Evolutionary conservation across 1,140 invertebrate species (phyloP), one percentile per base, ranked within the genome.

Genomic region (Diprion similis): DNA sequence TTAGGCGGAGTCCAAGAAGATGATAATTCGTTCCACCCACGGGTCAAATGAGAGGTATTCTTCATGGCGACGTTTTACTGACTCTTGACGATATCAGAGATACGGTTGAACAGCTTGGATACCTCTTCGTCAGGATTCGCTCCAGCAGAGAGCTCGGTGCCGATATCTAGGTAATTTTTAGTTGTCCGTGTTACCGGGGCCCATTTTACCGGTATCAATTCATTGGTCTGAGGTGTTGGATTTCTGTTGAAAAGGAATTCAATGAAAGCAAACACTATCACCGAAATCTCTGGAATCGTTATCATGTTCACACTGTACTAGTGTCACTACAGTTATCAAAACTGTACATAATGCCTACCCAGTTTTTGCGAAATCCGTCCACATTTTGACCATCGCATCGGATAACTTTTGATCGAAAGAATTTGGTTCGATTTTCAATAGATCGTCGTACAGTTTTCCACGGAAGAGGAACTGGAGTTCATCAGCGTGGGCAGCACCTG

Each of bases 361-460:
- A 64, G 77, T 78, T 80, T 85, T 88, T 10, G 86, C 85, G 81
- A 89, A 89, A 75, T 87, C 82, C 4, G 86, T 87, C 87, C 87
- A 88, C 74, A 88, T 80, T 73, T 78, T 79, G 3, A 81, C 80
- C 71, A 89, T 77, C 45, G 78, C 77, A 69, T 82, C 59, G 75
- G 75, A 81, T 3, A 80, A 70, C 9, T 77, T 46, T n/a, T 71
- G 69, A 74, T 84, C 82, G 17, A 76, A 80, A 0, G 82, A 70
- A 48, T 76, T 77, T 67, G 75, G 19, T 24, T 78, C 66, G 2
- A 76, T 10, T 59, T 71, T 65, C 13, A 10, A 15, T 18, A 51
- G n/a, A 15, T 45, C 19, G 10, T 47, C 67, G n/a, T 73, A n/a
- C 15, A 19, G n/a, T 72, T 70, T 68, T 15, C 46, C 9, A 48